Base-by-base conservation (phyloP, 23 tunicate genomes). In the Halocynthia roretzi region DNA sequence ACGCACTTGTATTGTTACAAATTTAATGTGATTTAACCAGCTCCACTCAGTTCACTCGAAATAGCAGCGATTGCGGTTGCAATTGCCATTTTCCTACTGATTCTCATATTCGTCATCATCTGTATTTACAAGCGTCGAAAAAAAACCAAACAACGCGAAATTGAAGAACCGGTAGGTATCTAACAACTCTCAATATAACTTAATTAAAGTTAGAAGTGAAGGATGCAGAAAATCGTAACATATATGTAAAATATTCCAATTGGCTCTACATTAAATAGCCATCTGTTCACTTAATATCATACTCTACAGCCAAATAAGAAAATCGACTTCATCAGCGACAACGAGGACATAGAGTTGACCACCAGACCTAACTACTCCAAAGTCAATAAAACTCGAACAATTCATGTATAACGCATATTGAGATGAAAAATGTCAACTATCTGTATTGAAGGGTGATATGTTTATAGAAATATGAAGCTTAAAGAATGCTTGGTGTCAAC, bases 11-110 rank as follows among this genome's bases (percentile, higher is more conserved):
- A 31, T 31, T 31, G 44, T 31, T 31, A 31, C 44, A 31, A 31
- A 31, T 31, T 31, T 4, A 31, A 31, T 31, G 44, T 71, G 14
- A 17, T 20, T 54, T 54, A 10, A 54, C 17, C 40, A 74, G 78
- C 78, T 52, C 61, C 78, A 8, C 14, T 74, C 8, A 53, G 78
- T 54, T 8, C 78, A 21, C 64, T 15, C 22, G 55, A 22, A 10
- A 74, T 74, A 53, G n/a, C 56, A 0, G 65, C 6, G 8, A 74
- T 74, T 8, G 5, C 23, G 4, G n/a, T 74, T 14, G 56, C 2
- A 0, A 56, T 54, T 50, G 64, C 22, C 31, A 21, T 56, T 8
- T 8, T 54, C 2, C 15, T 74, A 0, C 50, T 54, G 50, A 44
- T 74, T 10, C 56, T 74, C 64, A 14, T 74, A 53, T 31, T 74